Evolutionary conservation across 2,113 vertebrate genomes (phyloP), one percentile per base, ranked within the genome.

Genomic region (Indri indri): DNA sequence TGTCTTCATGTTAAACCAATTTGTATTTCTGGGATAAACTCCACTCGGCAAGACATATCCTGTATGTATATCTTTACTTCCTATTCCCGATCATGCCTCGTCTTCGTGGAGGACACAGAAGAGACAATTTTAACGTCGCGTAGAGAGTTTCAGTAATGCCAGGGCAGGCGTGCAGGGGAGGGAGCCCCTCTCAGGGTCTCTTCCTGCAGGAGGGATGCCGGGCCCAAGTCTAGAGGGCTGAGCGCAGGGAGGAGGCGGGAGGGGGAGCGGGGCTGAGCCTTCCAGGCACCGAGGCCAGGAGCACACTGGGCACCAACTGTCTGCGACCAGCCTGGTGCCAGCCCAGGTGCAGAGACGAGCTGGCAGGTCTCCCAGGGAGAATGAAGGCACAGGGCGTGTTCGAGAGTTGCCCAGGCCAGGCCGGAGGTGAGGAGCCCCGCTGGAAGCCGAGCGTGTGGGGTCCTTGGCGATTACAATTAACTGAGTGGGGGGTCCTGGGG

Each of bases 301-400:
- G 17, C 11, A 10, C 2, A 8, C 11, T 0, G 4, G 2, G 34
- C 3, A 2, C 32, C 6, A 14, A 52, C 10, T 4, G 0, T 13
- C 42, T 34, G 30, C 1, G 8, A 0, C 37, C 23, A 3, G 1
- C 0, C 0, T 14, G 54, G 27, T 8, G 1, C 11, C 0, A 22
- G 71, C 71, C 6, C 3, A 30, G 40, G 3, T 2, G 23, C 8
- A 0, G 11, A 30, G 11, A 8, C 1, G 11, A 32, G 18, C 0
- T 0, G 0, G 65, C 2, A 0, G 8, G 13, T 32, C 40, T 17
- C 40, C 0, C 0, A 5, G 42, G 7, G 23, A 23, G 0, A 0
- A 8, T 0, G 25, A n/a, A 8, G 5, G 22, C 3, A 0, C 1
- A 4, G 5, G 30, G 32, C 1, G 0, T 0, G 27, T 16, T 22